Evolutionary conservation across 2,113 vertebrate genomes (phyloP).

Genomic region (Sander lucioperca): DNA sequence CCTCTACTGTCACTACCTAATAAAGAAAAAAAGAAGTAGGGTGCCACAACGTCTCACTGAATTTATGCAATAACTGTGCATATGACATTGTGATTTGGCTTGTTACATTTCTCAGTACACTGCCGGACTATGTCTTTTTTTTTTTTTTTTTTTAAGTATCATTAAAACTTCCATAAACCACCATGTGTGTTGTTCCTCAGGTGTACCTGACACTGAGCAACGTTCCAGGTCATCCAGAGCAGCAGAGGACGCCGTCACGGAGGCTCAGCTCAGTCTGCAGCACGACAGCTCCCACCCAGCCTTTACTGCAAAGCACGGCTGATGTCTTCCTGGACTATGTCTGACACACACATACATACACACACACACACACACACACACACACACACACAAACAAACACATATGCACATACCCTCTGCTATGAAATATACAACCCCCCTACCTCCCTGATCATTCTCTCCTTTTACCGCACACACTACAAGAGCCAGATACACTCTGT

Average conservation of each 20-base stretch:
- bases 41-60: neutral
- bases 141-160: too few species aligned
- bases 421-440: constrained; percentile 18
- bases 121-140: neutral
- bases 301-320: constrained; percentile 88
- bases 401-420: neutral
- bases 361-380: constrained; percentile 12
- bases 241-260: constrained; percentile 84
- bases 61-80: neutral
- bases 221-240: constrained; percentile 75
- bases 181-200: constrained; percentile 74
- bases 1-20: neutral
- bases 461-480: constrained; percentile 17
- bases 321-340: constrained; percentile 87
- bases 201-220: constrained; percentile 90
- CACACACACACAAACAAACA: constrained; percentile 2
- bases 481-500: constrained; percentile 25
- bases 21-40: neutral
- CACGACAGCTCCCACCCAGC: constrained; percentile 93
- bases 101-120: neutral
- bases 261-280: constrained; percentile 96
- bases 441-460: constrained; percentile 6
- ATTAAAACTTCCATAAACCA: neutral
- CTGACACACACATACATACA: constrained; percentile 36
- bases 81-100: neutral